These are phyloP conservation scores for Nymphicus hollandicus DNA, from an alignment of 2,113 vertebrate species.

Conservation along the genomic window DNA sequence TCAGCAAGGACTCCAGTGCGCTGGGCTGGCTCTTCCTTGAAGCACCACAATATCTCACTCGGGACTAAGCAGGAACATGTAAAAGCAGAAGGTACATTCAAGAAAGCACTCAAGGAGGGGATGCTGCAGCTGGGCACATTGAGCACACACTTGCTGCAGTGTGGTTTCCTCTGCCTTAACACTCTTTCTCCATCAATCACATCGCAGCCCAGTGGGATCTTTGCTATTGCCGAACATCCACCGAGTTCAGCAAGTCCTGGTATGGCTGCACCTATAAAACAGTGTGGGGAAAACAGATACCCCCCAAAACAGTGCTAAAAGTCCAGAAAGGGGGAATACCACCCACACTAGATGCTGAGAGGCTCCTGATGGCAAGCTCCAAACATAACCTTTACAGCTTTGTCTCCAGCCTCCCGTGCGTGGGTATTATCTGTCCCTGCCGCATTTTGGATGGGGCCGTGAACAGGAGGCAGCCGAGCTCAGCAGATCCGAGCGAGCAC, in stretches of 20 bases:
- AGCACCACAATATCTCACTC: not conserved
- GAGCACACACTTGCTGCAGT: fast-evolving
- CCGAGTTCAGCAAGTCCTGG: fast-evolving
- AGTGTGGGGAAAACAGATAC: fast-evolving
- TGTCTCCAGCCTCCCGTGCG: fast-evolving
- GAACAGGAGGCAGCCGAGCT: not conserved
- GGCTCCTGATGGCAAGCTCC: not conserved
- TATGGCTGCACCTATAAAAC: fast-evolving
- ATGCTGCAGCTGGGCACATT: fast-evolving
- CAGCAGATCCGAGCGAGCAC: not conserved
- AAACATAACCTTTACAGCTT: fast-evolving
- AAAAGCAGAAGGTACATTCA: not conserved
- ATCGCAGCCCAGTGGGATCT: not conserved
- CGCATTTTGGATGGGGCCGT: fast-evolving
- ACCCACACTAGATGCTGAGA: fast-evolving
- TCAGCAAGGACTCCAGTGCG: not conserved
- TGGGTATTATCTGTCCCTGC: not conserved
- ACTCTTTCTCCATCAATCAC: not conserved
- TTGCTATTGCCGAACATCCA: not conserved
- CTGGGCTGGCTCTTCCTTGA: not conserved
- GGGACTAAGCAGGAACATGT: not conserved
- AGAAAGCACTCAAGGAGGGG: not conserved
- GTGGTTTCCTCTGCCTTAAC: not conserved
- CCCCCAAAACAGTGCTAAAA: fast-evolving
- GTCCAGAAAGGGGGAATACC: fast-evolving